Evolutionary conservation across 2,797 vertebrate genomes (phyloP).

Genomic region (Microchirus variegatus): DNA sequence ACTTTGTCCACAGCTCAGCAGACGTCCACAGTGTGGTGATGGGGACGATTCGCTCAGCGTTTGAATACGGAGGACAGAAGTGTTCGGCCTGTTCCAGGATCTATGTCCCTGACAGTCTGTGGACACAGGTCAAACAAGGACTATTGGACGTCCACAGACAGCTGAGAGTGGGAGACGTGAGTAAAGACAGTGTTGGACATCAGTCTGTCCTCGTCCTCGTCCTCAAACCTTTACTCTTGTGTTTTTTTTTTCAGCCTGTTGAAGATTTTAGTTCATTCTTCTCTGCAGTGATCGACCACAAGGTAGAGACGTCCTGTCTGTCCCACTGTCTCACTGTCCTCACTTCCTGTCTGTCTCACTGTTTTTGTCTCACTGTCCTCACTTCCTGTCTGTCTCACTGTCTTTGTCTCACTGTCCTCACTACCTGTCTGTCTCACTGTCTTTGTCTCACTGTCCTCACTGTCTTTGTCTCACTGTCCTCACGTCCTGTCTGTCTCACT

Average conservation of each 20-base stretch:
- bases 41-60: slow-evolving; percentile 92
- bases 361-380: neutral
- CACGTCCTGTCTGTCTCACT: no score
- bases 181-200: slow-evolving; percentile 38
- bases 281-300: slow-evolving; percentile 93
- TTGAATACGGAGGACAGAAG: slow-evolving; percentile 95
- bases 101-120: slow-evolving; percentile 88
- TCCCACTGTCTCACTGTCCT: neutral
- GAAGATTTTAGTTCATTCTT: slow-evolving; percentile 90
- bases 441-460: neutral
- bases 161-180: slow-evolving; percentile 92
- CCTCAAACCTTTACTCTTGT: neutral
- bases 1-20: slow-evolving; percentile 91
- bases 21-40: slow-evolving; percentile 87
- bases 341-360: neutral
- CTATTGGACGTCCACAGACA: slow-evolving; percentile 85
- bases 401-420: no score
- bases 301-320: slow-evolving; percentile 72
- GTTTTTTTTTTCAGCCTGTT: slow-evolving; percentile 80
- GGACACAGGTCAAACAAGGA: slow-evolving; percentile 87
- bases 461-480: no score
- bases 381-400: no score
- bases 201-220: no score
- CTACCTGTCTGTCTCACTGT: neutral
- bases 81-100: slow-evolving; percentile 96